A percentile compares a stretch with the other conserved stretches of the same genome.
phyloP scores from a whole-genome alignment of 1,140 invertebrate species.

The Drosophila novamexicana region DNA sequence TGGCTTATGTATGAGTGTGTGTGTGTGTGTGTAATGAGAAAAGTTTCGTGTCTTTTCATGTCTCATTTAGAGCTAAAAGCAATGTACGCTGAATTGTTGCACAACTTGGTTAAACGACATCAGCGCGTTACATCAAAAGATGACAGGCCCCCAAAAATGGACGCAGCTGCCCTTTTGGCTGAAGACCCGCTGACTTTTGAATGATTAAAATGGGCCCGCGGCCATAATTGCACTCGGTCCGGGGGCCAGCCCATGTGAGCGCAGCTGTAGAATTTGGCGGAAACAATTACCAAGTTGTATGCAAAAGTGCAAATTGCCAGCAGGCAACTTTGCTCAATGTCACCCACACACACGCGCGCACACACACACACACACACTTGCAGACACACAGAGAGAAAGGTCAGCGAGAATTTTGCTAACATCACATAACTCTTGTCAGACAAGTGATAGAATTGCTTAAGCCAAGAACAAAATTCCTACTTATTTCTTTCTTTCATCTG shows the following conservation, averaged over 20 bases:
- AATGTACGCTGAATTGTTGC: slow-evolving; percentile 51
- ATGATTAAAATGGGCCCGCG: slow-evolving; percentile 62
- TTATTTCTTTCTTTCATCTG: no score
- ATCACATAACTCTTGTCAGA: no score
- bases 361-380: slow-evolving; percentile 15
- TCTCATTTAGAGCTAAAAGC: slow-evolving; percentile 70
- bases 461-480: no score
- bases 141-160: slow-evolving; percentile 13
- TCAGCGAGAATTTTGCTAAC: no score
- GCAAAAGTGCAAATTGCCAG: slow-evolving; percentile 72
- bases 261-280: slow-evolving; percentile 66
- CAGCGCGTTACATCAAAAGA: not conserved
- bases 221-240: slow-evolving; percentile 31
- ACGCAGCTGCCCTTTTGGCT: slow-evolving; percentile 48
- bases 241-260: slow-evolving; percentile 5
- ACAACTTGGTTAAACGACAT: slow-evolving; percentile 52
- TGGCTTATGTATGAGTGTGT: slow-evolving; percentile 24
- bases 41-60: slow-evolving; percentile 73
- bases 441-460: no score
- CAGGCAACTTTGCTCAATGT: slow-evolving; percentile 62
- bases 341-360: slow-evolving; percentile 25
- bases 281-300: slow-evolving; percentile 81
- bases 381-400: no score
- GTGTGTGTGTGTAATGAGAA: slow-evolving; percentile 61
- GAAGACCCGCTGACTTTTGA: slow-evolving; percentile 57